Base-by-base conservation (phyloP, 2,113 vertebrate genomes). In the Chaetodon trifascialis region DNA sequence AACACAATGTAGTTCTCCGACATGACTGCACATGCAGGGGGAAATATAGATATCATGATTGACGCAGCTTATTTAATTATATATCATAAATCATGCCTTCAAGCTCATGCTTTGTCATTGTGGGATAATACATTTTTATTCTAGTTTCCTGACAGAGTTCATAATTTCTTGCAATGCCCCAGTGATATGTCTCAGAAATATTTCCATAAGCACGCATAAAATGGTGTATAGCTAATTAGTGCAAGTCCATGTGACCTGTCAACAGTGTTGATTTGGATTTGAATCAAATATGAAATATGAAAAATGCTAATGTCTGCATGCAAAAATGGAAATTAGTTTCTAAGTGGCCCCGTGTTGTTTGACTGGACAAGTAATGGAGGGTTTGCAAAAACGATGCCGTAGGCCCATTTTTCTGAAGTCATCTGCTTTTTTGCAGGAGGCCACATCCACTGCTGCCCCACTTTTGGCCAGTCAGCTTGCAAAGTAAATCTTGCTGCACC, bases 1-100 rank as follows among this genome's bases (percentile, higher is more conserved):
- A 99, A 98, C 89, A 99, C 91, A 2, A 99, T 93, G 49, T 97
- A 98, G 92, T 99, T 99, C 83, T 96, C 94, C 5, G 97, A 97
- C 97, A 99, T 99, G 68, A 96, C 98, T 99, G 85, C 16, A 92
- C n/a, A 76, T 46, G 74, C 11, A 76, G 5, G 23, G 64, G 23
- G 21, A 63, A 38, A 73, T 4, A 11, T 19, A 36, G 15, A 7
- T 21, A 44, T 75, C 19, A 30, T 11, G 11, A 25, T 6, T 40
- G 58, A 55, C 16, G 16, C 8, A 70, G 44, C 25, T 21, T 56
- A 1, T 40, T 72, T 63, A n/a, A 69, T 73, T 15, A 62, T 16
- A 17, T 25, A 30, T 65, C 30, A 54, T 7, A 25, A 11, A 49
- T 49, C 7, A 30, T 23, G 10, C 36, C 46, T 40, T 17, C 8